Percentiles rank a stretch among this genome's conserved stretches.
phyloP scores from a whole-genome alignment of 2,797 vertebrate species.

The Hippoglossus hippoglossus region DNA sequence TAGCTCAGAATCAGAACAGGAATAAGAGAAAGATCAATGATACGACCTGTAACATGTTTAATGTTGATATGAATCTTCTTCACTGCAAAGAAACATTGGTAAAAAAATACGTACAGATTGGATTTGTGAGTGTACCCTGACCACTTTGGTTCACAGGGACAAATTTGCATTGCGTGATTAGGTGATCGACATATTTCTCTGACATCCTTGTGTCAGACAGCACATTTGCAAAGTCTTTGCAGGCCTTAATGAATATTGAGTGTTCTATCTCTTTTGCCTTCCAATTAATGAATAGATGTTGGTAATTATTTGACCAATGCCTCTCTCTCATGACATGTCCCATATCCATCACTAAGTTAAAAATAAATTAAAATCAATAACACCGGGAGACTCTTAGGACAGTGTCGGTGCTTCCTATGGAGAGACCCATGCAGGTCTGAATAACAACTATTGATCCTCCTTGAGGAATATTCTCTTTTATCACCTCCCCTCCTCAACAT shows the following conservation, averaged over 20 bases:
- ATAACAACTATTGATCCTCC: constrained; percentile 87
- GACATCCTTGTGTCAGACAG: constrained; percentile 71
- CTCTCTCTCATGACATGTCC: constrained; percentile 81
- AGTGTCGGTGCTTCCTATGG: constrained; percentile 79
- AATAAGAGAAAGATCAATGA: neutral
- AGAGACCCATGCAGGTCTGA: constrained; percentile 80
- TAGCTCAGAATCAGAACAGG: too few relatives aligned
- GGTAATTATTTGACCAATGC: constrained; percentile 87
- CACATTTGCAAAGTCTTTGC: constrained; percentile 82
- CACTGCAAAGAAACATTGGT: neutral
- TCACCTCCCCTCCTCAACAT: constrained; percentile 75
- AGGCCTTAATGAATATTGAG: constrained; percentile 85
- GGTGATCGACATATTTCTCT: constrained; percentile 74
- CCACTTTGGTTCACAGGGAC: constrained; percentile 38
- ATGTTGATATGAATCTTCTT: neutral
- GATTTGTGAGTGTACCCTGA: neutral
- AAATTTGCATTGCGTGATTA: constrained; percentile 71
- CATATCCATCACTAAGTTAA: constrained; percentile 89
- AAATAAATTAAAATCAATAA: constrained; percentile 90
- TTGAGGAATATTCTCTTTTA: constrained; percentile 86
- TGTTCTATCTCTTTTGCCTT: constrained; percentile 82
- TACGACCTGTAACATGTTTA: neutral
- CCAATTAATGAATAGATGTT: constrained; percentile 87
- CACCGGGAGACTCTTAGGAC: constrained; percentile 76
- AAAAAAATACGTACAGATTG: neutral